Conservation (phyloP, 1,140 invertebrate genomes). For the Drosophila triauraria region DNA sequence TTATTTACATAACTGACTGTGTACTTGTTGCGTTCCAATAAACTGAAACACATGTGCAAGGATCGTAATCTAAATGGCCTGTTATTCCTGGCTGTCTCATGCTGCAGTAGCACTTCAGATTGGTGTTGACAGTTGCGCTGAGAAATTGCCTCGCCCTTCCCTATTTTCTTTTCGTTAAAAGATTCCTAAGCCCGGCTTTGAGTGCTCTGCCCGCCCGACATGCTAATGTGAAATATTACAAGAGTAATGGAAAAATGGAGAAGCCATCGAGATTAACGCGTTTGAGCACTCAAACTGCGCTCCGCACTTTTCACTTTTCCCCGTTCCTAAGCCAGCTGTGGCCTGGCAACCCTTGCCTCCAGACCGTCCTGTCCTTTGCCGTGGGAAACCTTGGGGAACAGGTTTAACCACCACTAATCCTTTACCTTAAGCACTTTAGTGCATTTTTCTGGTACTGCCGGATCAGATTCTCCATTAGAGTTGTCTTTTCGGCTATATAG, state of each 20-base stretch:
- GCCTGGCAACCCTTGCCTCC: conserved; percentile 11
- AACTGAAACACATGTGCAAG: conserved; percentile 58
- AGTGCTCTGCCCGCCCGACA: conserved; percentile 35
- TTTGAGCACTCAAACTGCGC: conserved; percentile 56
- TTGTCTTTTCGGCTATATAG: not conserved
- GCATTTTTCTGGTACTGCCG: conserved; percentile 27
- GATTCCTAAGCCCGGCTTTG: conserved; percentile 23
- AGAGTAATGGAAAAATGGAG: conserved; percentile 61
- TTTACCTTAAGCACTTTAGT: conserved; percentile 64
- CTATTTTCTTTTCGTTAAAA: conserved; percentile 3
- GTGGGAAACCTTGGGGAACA: conserved; percentile 65
- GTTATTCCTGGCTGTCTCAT: conserved; percentile 37
- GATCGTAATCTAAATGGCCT: conserved; percentile 47
- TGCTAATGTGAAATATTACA: conserved; percentile 73
- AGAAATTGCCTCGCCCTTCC: conserved; percentile 67
- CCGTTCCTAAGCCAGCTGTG: conserved; percentile 37
- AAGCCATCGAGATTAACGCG: conserved; percentile 70
- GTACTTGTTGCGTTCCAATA: conserved; percentile 36
- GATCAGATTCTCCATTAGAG: conserved; percentile 15
- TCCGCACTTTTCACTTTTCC: conserved; percentile 45
- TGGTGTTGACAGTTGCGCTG: conserved; percentile 73
- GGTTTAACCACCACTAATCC: conserved; percentile 63
- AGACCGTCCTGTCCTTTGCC: conserved; percentile 32
- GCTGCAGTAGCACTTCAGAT: conserved; percentile 66
- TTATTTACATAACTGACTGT: conserved; percentile 61